phyloP scores from a whole-genome alignment of 2,888 invertebrate species.

The Busseola fusca region DNA sequence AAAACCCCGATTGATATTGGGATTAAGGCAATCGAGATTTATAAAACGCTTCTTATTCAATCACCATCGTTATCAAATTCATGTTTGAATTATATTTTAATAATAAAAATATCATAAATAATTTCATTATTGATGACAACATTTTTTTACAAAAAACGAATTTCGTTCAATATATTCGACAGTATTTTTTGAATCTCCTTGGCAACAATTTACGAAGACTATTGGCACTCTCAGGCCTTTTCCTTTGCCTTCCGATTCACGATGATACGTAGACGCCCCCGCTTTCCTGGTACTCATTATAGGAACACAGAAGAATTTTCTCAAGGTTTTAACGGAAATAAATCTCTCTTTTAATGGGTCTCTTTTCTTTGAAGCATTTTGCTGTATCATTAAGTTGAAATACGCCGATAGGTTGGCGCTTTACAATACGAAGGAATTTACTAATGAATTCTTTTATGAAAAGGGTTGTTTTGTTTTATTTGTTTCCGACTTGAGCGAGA shows the following conservation, averaged over 20 bases:
- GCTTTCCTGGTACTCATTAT: conserved; percentile 48
- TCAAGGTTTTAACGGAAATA: conserved; percentile 48
- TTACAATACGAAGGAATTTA: conserved; percentile 42
- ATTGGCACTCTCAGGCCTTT: conserved; percentile 39
- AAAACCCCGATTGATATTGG: background rate
- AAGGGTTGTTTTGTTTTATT: conserved; percentile 21
- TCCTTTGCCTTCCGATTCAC: conserved; percentile 51
- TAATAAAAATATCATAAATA: conserved; percentile 2
- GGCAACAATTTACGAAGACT: conserved; percentile 38
- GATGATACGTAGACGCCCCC: conserved; percentile 42
- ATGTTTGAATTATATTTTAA: conserved; percentile 7
- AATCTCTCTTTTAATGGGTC: conserved; percentile 46
- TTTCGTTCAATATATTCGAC: conserved; percentile 11
- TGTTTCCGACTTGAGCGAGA: conserved; percentile 3
- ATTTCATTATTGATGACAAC: background rate
- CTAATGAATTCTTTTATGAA: conserved; percentile 44
- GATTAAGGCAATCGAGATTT: background rate
- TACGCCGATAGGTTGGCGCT: conserved; percentile 38
- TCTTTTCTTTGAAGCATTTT: conserved; percentile 42
- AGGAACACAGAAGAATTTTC: conserved; percentile 43
- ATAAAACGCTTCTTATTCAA: background rate
- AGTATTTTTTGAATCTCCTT: conserved; percentile 15
- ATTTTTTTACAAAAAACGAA: background rate
- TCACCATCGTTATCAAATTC: background rate
- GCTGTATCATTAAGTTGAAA: conserved; percentile 55